These are phyloP conservation scores for Drosophila lini DNA, from an alignment of 1,140 invertebrate species.

Conservation along the genomic window DNA sequence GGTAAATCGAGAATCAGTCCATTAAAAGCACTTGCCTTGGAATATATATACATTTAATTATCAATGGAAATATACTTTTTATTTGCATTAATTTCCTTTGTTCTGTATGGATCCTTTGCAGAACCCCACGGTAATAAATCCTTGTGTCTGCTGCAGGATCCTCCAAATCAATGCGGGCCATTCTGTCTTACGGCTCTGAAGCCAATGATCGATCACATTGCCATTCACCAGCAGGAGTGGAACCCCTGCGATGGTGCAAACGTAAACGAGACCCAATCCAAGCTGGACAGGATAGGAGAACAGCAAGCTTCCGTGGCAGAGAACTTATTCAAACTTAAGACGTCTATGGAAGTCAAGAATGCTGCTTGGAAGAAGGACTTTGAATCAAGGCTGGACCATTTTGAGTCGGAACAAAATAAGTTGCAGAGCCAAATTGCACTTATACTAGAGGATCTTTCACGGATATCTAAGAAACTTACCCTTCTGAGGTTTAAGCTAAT, in stretches of 20 bases:
- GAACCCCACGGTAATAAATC: not conserved
- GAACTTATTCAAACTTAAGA: not conserved
- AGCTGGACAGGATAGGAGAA: not conserved
- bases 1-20: not conserved
- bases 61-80: not conserved
- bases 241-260: not conserved
- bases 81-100: not conserved
- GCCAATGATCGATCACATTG: slow-evolving; percentile 4
- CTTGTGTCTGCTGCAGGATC: not conserved
- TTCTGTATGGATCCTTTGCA: not conserved
- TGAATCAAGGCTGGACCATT: not conserved
- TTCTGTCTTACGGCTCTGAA: not conserved
- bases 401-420: not conserved
- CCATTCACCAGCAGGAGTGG: slow-evolving; percentile 1
- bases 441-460: not conserved
- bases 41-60: not conserved
- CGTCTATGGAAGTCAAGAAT: not conserved
- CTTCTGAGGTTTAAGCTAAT: not conserved
- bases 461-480: not conserved
- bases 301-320: not conserved
- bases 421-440: not conserved
- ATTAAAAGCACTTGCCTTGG: not conserved
- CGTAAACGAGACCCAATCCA: not conserved
- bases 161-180: not conserved
- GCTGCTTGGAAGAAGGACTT: not conserved